Percentiles rank a stretch among this genome's conserved stretches.
phyloP scores from a whole-genome alignment of 2,888 invertebrate genomes.

The Spodoptera exigua region DNA sequence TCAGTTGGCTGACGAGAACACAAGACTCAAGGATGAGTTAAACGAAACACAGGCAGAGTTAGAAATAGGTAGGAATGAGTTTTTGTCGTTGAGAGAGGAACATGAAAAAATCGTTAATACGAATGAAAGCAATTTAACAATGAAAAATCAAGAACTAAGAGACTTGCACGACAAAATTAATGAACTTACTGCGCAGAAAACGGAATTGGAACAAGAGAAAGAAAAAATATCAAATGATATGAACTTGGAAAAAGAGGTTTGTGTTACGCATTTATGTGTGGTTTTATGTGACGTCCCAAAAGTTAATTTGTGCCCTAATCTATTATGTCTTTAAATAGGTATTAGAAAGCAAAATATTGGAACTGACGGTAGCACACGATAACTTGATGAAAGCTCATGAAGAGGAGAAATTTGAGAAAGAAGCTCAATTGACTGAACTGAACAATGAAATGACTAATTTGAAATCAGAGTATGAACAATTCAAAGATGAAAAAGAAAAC shows the following conservation, averaged over 20 bases:
- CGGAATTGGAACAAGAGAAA: conserved; percentile 62
- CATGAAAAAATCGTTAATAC: conserved; percentile 68
- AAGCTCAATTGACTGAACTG: conserved; percentile 58
- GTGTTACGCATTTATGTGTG: conserved; percentile 57
- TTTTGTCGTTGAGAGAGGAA: conserved; percentile 72
- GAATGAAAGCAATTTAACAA: conserved; percentile 67
- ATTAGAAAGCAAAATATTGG: conserved; percentile 67
- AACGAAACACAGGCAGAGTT: conserved; percentile 76
- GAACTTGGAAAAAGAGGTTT: conserved; percentile 76
- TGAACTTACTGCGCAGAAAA: conserved; percentile 61
- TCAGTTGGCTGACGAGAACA: conserved; percentile 69
- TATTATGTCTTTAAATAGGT: conserved; percentile 71
- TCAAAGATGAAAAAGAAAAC: conserved; percentile 64
- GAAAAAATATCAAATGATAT: conserved; percentile 62
- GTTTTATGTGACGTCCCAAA: conserved; percentile 59
- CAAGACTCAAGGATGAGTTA: conserved; percentile 74
- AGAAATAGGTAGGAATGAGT: conserved; percentile 78
- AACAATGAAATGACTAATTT: conserved; percentile 66
- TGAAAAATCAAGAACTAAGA: conserved; percentile 76
- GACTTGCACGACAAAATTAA: conserved; percentile 70
- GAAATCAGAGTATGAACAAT: conserved; percentile 61
- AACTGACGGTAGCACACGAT: conserved; percentile 61
- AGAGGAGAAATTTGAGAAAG: conserved; percentile 62
- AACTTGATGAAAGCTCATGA: conserved; percentile 60
- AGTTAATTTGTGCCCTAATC: conserved; percentile 39